These are phyloP conservation scores for Plecturocebus donacophilus DNA, from an alignment of 2,113 vertebrate genomes.

Conservation along the genomic window DNA sequence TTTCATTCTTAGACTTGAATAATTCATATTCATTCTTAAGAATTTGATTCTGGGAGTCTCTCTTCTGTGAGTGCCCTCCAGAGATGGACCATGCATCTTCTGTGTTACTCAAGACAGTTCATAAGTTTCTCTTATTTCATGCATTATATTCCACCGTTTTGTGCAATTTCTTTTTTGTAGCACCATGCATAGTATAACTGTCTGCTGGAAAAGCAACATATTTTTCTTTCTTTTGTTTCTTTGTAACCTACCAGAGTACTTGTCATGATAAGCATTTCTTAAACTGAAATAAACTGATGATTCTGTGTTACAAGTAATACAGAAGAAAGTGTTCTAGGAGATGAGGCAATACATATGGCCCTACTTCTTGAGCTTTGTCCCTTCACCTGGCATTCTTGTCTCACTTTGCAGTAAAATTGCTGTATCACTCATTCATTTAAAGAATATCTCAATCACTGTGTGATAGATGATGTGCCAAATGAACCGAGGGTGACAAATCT, in stretches of 20 bases:
- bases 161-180: not conserved
- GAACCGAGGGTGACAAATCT: not conserved
- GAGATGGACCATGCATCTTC: accelerated
- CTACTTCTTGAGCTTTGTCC: not conserved
- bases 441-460: not conserved
- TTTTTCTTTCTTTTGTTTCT: constrained; percentile 53
- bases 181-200: not conserved
- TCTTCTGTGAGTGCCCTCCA: not conserved
- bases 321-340: not conserved
- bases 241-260: not conserved
- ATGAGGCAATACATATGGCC: not conserved
- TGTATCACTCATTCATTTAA: not conserved
- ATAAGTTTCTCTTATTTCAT: not conserved
- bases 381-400: not conserved
- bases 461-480: not conserved
- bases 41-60: not conserved
- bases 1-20: not conserved
- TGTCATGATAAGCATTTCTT: constrained; percentile 41
- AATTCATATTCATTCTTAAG: not conserved
- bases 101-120: not conserved
- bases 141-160: not conserved
- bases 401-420: not conserved
- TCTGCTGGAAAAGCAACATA: not conserved
- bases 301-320: not conserved
- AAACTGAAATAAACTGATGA: constrained; percentile 30